Conservation (phyloP, 2,113 vertebrate genomes). For the Seriola aureovittata region DNA sequence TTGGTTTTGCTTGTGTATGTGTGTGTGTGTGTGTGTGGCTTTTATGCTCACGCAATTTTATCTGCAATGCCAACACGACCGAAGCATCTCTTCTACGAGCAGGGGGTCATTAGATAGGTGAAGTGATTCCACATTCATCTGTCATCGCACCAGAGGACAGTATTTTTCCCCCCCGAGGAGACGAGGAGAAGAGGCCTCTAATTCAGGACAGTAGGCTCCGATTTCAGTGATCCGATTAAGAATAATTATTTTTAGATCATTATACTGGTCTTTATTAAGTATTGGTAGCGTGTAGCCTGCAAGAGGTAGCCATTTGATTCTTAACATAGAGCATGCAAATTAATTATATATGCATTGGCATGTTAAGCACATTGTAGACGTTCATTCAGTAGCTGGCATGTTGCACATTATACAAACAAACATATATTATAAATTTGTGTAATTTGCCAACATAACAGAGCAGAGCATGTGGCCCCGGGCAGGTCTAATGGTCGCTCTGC, state of each 20-base stretch:
- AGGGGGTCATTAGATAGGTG: conserved; percentile 58
- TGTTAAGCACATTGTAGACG: conserved; percentile 24
- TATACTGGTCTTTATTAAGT: conserved; percentile 5
- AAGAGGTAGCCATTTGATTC: conserved; percentile 52
- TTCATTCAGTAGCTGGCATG: conserved; percentile 46
- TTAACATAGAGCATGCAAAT: conserved; percentile 45
- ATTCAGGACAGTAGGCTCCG: conserved; percentile 44
- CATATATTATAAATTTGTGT: conserved; percentile 8
- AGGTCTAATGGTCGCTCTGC: conserved; percentile 21
- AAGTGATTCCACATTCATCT: conserved; percentile 31
- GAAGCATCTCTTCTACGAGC: conserved; percentile 47
- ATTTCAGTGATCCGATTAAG: conserved; percentile 32
- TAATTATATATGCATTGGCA: conserved; percentile 38
- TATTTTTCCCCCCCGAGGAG: background rate
- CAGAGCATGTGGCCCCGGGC: conserved; percentile 28
- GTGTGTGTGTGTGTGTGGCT: background rate
- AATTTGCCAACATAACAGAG: conserved; percentile 12
- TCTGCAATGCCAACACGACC: conserved; percentile 51
- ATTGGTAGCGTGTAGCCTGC: conserved; percentile 37
- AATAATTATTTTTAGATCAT: conserved; percentile 13
- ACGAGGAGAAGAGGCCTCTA: conserved; percentile 47
- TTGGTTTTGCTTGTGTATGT: too few relatives aligned
- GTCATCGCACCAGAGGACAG: conserved; percentile 37
- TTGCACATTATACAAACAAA: conserved; percentile 50
- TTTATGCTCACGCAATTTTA: conserved; percentile 18